phyloP scores from a whole-genome alignment of 2,888 invertebrate genomes.

The Orchesellides sinensis region DNA sequence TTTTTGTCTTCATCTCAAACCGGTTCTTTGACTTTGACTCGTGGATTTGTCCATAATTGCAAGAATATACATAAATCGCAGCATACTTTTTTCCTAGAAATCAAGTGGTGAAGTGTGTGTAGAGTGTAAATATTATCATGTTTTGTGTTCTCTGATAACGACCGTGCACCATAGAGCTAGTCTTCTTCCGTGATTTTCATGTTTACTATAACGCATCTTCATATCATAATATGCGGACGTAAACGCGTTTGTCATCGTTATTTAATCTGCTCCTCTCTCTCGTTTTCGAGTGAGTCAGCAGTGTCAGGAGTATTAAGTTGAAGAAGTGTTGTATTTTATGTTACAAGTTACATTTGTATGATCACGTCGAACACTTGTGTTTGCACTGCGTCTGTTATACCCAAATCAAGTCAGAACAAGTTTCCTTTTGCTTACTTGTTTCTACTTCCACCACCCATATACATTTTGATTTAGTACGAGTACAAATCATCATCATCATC shows the following conservation, averaged over 20 bases:
- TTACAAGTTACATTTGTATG: not conserved
- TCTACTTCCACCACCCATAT: conserved; percentile 1
- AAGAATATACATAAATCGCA: not conserved
- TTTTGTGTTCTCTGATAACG: not conserved
- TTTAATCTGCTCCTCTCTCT: not conserved
- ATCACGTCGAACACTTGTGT: not conserved
- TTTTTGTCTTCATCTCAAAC: conserved; percentile 38
- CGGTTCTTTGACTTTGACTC: conserved; percentile 43
- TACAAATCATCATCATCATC: conserved; percentile 37
- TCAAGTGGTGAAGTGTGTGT: not conserved
- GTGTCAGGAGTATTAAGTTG: conserved; percentile 11
- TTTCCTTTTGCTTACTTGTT: conserved; percentile 46
- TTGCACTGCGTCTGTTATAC: not conserved
- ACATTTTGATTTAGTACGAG: conserved; percentile 46
- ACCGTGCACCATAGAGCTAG: not conserved
- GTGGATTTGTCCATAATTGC: not conserved
- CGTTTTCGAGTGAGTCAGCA: conserved; percentile 29
- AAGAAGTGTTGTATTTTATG: conserved; percentile 34
- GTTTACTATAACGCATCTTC: not conserved
- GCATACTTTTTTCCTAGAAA: not conserved
- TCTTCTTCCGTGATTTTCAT: conserved; percentile 36
- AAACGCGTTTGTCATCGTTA: conserved; percentile 9
- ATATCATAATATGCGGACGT: not conserved
- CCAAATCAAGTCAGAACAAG: conserved; percentile 54
- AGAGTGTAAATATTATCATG: conserved; percentile 31